Evolutionary conservation across 2,888 invertebrate genomes (phyloP).

Genomic region (Pandemis corylana): DNA sequence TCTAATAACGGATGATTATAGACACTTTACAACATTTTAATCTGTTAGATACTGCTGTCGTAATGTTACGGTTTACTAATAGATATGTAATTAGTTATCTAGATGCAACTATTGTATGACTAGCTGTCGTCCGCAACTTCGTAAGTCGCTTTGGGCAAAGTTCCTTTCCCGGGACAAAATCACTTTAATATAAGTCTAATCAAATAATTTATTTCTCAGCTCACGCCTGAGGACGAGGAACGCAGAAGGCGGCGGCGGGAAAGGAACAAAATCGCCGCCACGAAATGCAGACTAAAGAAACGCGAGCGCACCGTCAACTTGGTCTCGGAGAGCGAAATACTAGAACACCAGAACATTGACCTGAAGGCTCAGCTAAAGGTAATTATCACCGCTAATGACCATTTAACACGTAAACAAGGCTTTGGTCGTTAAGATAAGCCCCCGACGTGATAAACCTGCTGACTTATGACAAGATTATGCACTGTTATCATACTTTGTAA

Average conservation of each 20-base stretch:
- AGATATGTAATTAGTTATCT: no score
- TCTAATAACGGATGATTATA: background rate
- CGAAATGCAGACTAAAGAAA: conserved; percentile 97
- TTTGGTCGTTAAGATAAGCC: conserved; percentile 37
- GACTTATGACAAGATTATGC: conserved; percentile 28
- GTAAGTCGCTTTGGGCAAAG: no score
- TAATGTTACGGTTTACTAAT: background rate
- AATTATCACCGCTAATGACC: conserved; percentile 38
- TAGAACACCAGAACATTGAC: conserved; percentile 94
- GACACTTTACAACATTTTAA: background rate
- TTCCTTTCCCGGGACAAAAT: background rate
- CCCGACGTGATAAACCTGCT: conserved; percentile 20
- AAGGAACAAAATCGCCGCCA: conserved; percentile 97
- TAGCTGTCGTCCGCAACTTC: no score
- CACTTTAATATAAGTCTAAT: background rate
- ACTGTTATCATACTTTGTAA: conserved; percentile 18
- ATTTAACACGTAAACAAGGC: conserved; percentile 30
- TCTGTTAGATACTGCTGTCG: background rate
- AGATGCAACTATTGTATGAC: background rate
- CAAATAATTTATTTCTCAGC: conserved; percentile 72
- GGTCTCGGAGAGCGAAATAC: conserved; percentile 93
- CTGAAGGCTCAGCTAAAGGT: conserved; percentile 91
- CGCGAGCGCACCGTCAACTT: conserved; percentile 94
- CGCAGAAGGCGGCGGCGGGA: conserved; percentile 93
- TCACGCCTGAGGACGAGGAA: conserved; percentile 97